phyloP scores from a whole-genome alignment of 2,888 invertebrate genomes.

The Drosophila borborema region DNA sequence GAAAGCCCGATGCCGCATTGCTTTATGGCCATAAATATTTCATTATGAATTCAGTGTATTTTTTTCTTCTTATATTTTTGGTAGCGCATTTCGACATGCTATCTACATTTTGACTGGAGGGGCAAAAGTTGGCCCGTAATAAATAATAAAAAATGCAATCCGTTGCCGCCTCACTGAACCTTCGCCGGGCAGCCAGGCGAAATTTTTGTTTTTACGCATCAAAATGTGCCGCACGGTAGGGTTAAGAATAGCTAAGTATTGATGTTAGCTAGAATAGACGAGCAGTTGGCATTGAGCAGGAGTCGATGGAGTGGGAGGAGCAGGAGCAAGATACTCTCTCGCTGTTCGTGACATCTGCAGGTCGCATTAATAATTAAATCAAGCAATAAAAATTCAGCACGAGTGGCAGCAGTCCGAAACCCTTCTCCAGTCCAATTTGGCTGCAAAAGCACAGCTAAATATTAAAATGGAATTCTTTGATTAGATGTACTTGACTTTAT shows the following conservation, averaged over 20 bases:
- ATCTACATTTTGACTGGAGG: constrained; percentile 61
- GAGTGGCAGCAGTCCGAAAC: constrained; percentile 59
- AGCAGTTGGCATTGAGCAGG: neutral
- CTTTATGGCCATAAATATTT: constrained; percentile 80
- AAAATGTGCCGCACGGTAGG: constrained; percentile 74
- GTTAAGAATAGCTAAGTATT: constrained; percentile 61
- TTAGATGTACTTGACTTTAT: constrained; percentile 8
- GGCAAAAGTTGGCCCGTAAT: constrained; percentile 59
- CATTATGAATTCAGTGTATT: constrained; percentile 73
- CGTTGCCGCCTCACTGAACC: constrained; percentile 74
- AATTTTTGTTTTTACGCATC: constrained; percentile 74
- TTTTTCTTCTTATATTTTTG: constrained; percentile 19
- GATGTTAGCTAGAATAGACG: constrained; percentile 16
- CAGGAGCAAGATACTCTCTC: neutral
- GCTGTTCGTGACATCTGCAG: constrained; percentile 80
- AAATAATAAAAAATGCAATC: constrained; percentile 81
- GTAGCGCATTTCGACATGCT: constrained; percentile 67
- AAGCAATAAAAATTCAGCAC: constrained; percentile 81
- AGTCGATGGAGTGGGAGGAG: neutral
- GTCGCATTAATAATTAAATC: constrained; percentile 82
- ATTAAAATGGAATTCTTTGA: constrained; percentile 33
- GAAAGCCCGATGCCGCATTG: constrained; percentile 69
- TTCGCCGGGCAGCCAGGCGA: constrained; percentile 30
- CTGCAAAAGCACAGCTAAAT: constrained; percentile 48
- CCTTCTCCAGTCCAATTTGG: constrained; percentile 8